phyloP scores from a whole-genome alignment of 1,140 invertebrate species.

The Heliothis subflexa region DNA sequence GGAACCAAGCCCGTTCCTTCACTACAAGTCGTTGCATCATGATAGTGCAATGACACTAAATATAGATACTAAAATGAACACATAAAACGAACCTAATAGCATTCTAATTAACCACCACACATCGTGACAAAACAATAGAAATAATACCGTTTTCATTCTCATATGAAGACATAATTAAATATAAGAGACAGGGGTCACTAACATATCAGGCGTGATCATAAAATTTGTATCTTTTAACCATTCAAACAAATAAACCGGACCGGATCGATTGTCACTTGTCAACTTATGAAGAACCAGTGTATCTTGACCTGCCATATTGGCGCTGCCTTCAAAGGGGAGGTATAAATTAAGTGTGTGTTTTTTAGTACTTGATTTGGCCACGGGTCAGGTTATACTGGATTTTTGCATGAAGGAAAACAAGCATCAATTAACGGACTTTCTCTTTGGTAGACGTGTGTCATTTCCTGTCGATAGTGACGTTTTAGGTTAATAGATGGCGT shows the following conservation, averaged over 20 bases:
- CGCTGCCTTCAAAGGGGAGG: not conserved
- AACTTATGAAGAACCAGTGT: not conserved
- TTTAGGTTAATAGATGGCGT: conserved; percentile 19
- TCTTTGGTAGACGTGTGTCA: conserved; percentile 11
- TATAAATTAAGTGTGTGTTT: not conserved
- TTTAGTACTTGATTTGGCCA: conserved; percentile 12
- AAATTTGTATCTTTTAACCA: not conserved
- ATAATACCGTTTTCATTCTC: not conserved
- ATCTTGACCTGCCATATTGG: not conserved
- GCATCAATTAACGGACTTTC: conserved; percentile 45
- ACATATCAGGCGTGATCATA: not conserved
- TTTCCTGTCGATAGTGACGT: conserved; percentile 28
- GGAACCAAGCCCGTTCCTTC: too few relatives aligned
- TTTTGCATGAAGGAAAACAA: conserved; percentile 17
- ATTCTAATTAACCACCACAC: not conserved
- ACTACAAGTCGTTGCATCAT: not conserved
- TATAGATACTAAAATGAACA: not conserved
- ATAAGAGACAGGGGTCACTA: not conserved
- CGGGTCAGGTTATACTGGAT: not conserved
- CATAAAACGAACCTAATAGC: not conserved
- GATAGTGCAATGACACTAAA: not conserved
- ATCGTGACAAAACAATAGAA: conserved; percentile 24
- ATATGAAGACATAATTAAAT: too few relatives aligned
- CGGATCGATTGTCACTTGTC: conserved; percentile 19
- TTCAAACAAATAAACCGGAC: conserved; percentile 24